Evolutionary conservation across 2,888 invertebrate species (phyloP), one percentile per base, ranked within the genome.

Genomic region (Cetonia aurata): DNA sequence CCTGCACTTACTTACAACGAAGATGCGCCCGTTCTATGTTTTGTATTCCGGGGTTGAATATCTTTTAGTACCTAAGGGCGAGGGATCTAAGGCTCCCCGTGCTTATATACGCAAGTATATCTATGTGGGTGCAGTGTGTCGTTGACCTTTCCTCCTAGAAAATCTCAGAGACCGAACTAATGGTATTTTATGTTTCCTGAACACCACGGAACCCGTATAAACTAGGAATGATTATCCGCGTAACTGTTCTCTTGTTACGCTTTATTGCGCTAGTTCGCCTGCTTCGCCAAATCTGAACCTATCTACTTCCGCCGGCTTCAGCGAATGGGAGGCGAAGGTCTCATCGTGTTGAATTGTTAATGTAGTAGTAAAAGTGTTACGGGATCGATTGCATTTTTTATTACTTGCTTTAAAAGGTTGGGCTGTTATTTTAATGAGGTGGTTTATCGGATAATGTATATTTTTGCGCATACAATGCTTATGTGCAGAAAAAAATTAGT

Each of bases 221-320:
- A 78, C 72, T 73, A 71, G 74, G 71, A 72, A 74, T 75, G 76
- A 77, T 75, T 77, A 73, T 59, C 73, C 72, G 69, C 75, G 76
- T 77, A 77, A 78, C 76, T 69, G 76, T 57, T 75, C 74, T 76
- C 75, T 69, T 76, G 76, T 78, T 76, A 57, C 71, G 67, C 56
- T 67, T 67, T 71, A 67, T 57, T 59, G 60, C 60, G 55, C 60
- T 42, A 19, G 68, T 57, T 56, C 57, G 46, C 57, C 50, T 57
- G 50, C 48, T 68, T 68, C 48, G 56, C 56, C 57, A 68, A 68
- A 68, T 57, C 68, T 65, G 33, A 17, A 25, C 50, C 50, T 65
- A 65, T 50, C 15, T 41, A 46, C 62, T 65, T 25, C n/a, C 13
- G 9, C 15, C 42, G 37, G 56, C n/a, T 37, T 37, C 8, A 12